Percentiles rank a stretch among this genome's conserved stretches.
Conservation (phyloP, 23 tunicate genomes). For the Ciona savignyi region DNA sequence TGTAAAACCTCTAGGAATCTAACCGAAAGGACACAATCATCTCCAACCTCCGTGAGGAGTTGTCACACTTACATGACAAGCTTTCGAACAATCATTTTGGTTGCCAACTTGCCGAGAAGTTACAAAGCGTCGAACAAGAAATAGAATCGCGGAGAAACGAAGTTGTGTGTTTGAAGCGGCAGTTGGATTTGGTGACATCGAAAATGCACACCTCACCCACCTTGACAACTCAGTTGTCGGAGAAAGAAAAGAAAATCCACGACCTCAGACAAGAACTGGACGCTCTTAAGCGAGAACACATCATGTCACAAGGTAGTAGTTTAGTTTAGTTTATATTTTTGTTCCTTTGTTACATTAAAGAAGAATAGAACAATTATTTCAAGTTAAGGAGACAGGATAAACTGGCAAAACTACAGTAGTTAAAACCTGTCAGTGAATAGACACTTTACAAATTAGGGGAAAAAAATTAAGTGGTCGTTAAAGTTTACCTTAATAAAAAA, state of each 20-base stretch:
- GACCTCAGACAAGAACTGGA: conserved; percentile 52
- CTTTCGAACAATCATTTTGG: conserved; percentile 9
- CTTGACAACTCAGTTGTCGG: conserved; percentile 55
- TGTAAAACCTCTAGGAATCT: conserved; percentile 19
- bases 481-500: no score
- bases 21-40: conserved; percentile 45
- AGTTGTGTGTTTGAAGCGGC: conserved; percentile 36
- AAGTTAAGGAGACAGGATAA: no score
- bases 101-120: conserved; percentile 40
- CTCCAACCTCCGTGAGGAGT: conserved; percentile 43
- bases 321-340: no score
- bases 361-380: no score
- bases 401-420: no score
- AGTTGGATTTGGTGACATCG: conserved; percentile 28
- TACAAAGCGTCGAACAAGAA: conserved; percentile 66
- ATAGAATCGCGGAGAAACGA: conserved; percentile 33
- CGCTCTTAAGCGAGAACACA: conserved; percentile 43
- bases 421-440: no score
- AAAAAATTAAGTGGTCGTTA: background rate
- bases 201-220: conserved; percentile 40
- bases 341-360: no score
- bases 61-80: conserved; percentile 27
- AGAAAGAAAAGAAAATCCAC: conserved; percentile 46
- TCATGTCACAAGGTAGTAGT: conserved; percentile 60
- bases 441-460: no score